Evolutionary conservation across 2,888 invertebrate genomes (phyloP).

Genomic region (Synanthedon andrenaeformis): DNA sequence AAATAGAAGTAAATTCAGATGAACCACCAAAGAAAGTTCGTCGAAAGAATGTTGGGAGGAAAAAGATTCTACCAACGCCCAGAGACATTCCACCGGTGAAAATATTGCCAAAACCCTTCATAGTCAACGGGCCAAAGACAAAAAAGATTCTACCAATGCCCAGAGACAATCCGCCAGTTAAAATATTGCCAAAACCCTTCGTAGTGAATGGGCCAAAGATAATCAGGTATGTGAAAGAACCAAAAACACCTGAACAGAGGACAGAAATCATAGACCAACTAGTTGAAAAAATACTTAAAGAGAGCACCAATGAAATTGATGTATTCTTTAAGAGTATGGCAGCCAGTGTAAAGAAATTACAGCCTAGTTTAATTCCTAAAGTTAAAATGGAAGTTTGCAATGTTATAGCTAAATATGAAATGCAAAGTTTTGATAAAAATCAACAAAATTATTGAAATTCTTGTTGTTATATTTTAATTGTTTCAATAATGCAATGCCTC

Average conservation of each 20-base stretch:
- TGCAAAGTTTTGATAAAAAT: slow-evolving; percentile 58
- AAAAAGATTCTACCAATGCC: slow-evolving; percentile 42
- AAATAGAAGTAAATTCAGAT: slow-evolving; percentile 5
- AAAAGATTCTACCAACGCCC: slow-evolving; percentile 37
- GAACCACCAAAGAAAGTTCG: slow-evolving; percentile 37
- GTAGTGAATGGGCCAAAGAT: slow-evolving; percentile 45
- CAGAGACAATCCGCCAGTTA: slow-evolving; percentile 44
- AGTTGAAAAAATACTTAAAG: slow-evolving; percentile 55
- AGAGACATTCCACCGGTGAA: slow-evolving; percentile 48
- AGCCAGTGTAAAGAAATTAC: slow-evolving; percentile 59
- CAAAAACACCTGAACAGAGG: slow-evolving; percentile 23
- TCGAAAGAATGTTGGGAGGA: slow-evolving; percentile 33
- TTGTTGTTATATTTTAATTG: too few relatives aligned
- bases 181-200: slow-evolving; percentile 58
- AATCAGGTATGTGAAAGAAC: slow-evolving; percentile 45
- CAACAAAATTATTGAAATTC: slow-evolving; percentile 5
- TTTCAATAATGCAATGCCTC: too few relatives aligned
- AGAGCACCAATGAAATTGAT: slow-evolving; percentile 61
- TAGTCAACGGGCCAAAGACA: slow-evolving; percentile 29
- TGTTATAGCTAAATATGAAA: slow-evolving; percentile 64
- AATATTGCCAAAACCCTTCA: slow-evolving; percentile 3
- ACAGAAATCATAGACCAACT: slow-evolving; percentile 53
- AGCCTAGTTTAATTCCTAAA: slow-evolving; percentile 60
- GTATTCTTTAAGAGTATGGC: slow-evolving; percentile 65
- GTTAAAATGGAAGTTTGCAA: slow-evolving; percentile 66